Base-by-base conservation (phyloP, 2,797 vertebrate species). In the Poeciliopsis infans region DNA sequence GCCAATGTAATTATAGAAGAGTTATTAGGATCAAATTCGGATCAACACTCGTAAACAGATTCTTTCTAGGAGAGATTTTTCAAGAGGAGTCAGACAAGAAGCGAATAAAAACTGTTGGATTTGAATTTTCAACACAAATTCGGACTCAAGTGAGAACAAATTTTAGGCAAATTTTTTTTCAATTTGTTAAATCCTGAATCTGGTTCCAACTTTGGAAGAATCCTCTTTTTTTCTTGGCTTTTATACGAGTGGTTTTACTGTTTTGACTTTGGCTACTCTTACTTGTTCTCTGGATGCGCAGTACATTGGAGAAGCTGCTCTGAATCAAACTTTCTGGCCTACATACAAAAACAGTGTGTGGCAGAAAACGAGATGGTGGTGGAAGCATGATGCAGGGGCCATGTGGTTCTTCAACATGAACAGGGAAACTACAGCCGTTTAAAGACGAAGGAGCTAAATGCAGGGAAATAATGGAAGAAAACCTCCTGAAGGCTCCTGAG, bases 1-100 rank as follows among this genome's bases (percentile, higher is more conserved):
- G 79, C 76, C 53, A 78, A 78, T 88, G 87, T 89, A 94, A 95
- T 96, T 95, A 95, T 89, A 95, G 93, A 94, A 87, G 80, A 77
- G 79, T 84, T 90, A 87, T 88, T 86, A 91, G 84, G 71, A 85
- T 83, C 82, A 64, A 61, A 84, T 85, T 81, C 77, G 76, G 87
- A 89, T 75, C 77, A 68, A 82, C 88, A 83, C 77, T 64, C 49
- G 59, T 46, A 75, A 78, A 70, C n/a, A 77, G 11, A 51, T 51
- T 72, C 36, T 72, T 70, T 74, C 74, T 39, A 70, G 20, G 47
- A 55, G 8, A 55, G 23, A 55, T 55, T n/a, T 53, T 53, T 53
- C 23, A 6, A 66, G 31, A 39, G 11, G 55, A 11, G 25, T 3
- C 43, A n/a, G 33, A 49, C 1, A 15, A 15, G 46, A 20, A 0